Conservation (phyloP, 2,113 vertebrate genomes). For the Platysternon megacephalum region DNA sequence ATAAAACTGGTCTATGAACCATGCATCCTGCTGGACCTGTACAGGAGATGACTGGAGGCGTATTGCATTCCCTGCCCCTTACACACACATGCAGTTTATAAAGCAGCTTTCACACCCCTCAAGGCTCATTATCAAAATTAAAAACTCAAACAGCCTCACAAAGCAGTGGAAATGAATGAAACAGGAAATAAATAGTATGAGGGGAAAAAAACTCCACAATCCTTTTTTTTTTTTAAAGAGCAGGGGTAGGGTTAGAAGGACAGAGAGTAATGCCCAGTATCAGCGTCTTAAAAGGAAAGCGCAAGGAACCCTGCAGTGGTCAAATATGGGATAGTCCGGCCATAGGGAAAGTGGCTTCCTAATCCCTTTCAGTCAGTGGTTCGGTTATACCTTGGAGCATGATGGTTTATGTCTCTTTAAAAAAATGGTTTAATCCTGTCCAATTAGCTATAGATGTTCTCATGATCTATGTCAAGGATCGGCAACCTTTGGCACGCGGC, state of each 20-base stretch:
- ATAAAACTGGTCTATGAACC: constrained; percentile 40
- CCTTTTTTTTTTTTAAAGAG: background rate
- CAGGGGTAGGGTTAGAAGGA: background rate
- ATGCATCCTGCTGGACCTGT: background rate
- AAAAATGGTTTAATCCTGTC: background rate
- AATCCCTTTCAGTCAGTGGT: background rate
- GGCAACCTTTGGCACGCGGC: no score
- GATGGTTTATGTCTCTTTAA: background rate
- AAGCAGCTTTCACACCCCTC: background rate
- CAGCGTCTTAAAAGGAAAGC: constrained; percentile 4
- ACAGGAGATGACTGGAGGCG: background rate
- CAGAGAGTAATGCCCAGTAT: background rate
- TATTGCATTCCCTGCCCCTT: background rate
- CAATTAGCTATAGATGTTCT: background rate
- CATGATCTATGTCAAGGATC: background rate
- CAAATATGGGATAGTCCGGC: background rate
- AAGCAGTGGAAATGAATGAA: background rate
- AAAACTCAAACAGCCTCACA: background rate
- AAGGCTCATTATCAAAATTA: background rate
- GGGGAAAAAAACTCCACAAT: background rate
- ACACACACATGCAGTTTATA: background rate
- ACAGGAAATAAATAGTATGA: background rate
- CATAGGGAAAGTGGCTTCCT: background rate
- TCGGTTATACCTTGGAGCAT: constrained; percentile 5
- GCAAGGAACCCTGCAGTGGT: background rate